Conservation (phyloP, 2,888 invertebrate species). For the Dromius quadrimaculatus region DNA sequence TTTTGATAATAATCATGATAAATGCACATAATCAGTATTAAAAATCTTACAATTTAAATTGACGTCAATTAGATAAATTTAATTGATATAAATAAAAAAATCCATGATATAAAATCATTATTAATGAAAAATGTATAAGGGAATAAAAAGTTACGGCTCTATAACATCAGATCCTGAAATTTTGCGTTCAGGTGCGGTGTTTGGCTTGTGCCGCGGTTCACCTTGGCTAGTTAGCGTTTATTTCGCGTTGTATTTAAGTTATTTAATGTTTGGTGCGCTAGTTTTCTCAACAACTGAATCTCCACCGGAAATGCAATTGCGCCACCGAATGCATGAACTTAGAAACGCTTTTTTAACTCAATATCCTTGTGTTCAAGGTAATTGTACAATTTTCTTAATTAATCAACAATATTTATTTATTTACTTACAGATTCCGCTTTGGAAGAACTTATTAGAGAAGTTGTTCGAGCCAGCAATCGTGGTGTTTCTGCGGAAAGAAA, state of each 20-base stretch:
- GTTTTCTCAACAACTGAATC: constrained; percentile 77
- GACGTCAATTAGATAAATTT: constrained; percentile 30
- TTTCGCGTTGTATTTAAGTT: constrained; percentile 72
- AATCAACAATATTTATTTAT: constrained; percentile 18
- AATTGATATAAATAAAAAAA: constrained; percentile 28
- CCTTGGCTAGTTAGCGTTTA: constrained; percentile 69
- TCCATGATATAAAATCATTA: constrained; percentile 16
- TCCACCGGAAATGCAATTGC: constrained; percentile 72
- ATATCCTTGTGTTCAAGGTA: constrained; percentile 76
- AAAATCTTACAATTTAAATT: constrained; percentile 26
- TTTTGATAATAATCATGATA: constrained; percentile 16
- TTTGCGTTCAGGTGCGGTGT: constrained; percentile 59
- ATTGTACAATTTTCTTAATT: constrained; percentile 52
- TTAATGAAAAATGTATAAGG: constrained; percentile 31
- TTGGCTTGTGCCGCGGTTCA: constrained; percentile 71
- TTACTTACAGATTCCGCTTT: constrained; percentile 76
- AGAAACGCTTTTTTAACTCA: constrained; percentile 71
- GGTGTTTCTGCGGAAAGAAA: constrained; percentile 84
- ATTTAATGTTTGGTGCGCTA: constrained; percentile 75
- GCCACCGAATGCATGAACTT: constrained; percentile 68
- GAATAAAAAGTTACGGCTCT: constrained; percentile 30
- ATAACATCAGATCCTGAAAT: constrained; percentile 25
- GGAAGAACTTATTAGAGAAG: constrained; percentile 78
- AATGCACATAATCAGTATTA: constrained; percentile 25
- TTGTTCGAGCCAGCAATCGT: constrained; percentile 80